These are phyloP conservation scores for Dryas iulia DNA, from an alignment of 1,140 invertebrate species.

Conservation along the genomic window DNA sequence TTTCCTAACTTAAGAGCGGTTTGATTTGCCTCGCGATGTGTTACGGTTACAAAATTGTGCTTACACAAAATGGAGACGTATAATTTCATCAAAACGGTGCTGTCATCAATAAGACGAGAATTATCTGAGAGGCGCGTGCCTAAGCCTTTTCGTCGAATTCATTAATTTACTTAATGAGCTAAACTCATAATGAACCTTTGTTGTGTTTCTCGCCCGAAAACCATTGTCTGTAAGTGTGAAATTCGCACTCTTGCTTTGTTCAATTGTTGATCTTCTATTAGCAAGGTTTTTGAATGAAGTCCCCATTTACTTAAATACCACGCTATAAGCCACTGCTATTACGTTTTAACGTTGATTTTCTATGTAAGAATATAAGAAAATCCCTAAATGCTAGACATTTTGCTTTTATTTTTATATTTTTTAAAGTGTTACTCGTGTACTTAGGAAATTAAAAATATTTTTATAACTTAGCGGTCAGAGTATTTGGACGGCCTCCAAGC, in stretches of 20 bases:
- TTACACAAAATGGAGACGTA: background rate
- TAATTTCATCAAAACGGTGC: conserved; percentile 28
- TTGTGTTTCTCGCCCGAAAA: conserved; percentile 43
- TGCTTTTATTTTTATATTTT: too few species aligned
- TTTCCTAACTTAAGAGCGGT: background rate
- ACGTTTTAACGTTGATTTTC: background rate
- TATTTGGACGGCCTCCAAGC: too few species aligned
- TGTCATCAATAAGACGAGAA: conserved; percentile 44
- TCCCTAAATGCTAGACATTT: too few species aligned
- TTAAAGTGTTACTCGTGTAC: too few species aligned
- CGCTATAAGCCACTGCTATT: background rate
- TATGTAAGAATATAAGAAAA: too few species aligned
- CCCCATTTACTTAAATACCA: background rate
- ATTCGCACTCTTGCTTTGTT: conserved; percentile 40
- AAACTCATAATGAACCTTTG: conserved; percentile 65
- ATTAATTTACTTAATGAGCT: conserved; percentile 67
- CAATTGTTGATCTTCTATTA: conserved; percentile 29
- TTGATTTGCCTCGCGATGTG: background rate
- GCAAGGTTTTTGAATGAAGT: background rate
- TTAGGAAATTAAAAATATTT: too few species aligned
- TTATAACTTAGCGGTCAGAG: too few species aligned
- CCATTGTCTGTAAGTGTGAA: conserved; percentile 49
- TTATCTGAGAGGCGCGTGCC: conserved; percentile 44
- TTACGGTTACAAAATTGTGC: background rate
- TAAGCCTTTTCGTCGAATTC: conserved; percentile 53